Percentiles rank a stretch among this genome's conserved stretches.
These are phyloP conservation scores for Petromus typicus DNA, from an alignment of 2,113 vertebrate species.

Conservation along the genomic window DNA sequence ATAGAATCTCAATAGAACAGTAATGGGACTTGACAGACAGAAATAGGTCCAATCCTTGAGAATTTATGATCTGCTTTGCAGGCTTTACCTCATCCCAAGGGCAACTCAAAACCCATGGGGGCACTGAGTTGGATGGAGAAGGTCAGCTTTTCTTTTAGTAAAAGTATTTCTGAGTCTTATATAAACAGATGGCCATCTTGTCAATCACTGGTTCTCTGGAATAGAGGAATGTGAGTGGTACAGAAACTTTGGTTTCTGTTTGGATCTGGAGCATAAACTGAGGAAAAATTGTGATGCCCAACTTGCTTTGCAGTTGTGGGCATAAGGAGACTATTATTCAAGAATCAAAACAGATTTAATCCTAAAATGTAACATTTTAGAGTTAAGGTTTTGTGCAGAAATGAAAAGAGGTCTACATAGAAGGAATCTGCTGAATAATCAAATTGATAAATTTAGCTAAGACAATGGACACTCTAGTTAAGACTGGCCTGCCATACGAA, in stretches of 20 bases:
- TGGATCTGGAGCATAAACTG: fast-evolving
- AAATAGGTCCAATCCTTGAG: not conserved
- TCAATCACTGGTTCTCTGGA: not conserved
- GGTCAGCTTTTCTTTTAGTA: not conserved
- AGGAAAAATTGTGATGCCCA: not conserved
- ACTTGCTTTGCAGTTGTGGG: not conserved
- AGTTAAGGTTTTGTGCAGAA: not conserved
- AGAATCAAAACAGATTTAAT: not conserved
- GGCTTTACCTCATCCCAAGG: not conserved
- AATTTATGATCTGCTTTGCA: not conserved
- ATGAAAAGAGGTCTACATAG: not conserved
- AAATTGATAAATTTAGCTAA: not conserved
- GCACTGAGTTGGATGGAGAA: not conserved
- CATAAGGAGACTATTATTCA: not conserved
- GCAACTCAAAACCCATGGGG: not conserved
- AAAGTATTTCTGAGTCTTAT: not conserved
- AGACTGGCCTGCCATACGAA: too few species aligned
- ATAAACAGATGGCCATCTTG: not conserved
- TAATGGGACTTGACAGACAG: not conserved
- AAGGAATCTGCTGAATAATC: not conserved
- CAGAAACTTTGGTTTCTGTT: not conserved
- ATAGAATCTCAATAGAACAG: not conserved
- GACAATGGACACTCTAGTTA: not conserved
- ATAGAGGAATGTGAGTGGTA: not conserved
- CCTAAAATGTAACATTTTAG: not conserved